Conservation (phyloP, 2,113 vertebrate species). For the Phodopus roborovskii region DNA sequence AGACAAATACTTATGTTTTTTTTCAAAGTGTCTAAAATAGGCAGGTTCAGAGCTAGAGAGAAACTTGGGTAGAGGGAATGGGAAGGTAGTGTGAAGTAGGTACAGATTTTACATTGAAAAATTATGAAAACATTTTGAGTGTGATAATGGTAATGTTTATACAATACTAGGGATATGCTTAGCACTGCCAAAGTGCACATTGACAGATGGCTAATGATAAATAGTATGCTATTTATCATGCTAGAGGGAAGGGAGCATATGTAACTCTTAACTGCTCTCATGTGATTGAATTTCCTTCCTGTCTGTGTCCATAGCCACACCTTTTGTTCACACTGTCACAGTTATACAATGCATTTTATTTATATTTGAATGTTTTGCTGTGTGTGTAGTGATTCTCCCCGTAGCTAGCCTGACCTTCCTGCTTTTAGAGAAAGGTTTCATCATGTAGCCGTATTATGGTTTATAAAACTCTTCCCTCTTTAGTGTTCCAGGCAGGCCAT, state of each 20-base stretch:
- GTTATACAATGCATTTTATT: neutral
- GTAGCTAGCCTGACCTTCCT: neutral
- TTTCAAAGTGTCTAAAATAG: neutral
- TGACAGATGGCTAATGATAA: neutral
- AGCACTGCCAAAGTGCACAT: neutral
- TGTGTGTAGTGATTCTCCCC: too few relatives aligned
- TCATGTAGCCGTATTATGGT: neutral
- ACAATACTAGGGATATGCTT: neutral
- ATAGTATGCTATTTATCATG: neutral
- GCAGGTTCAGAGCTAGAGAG: neutral
- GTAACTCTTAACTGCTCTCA: neutral
- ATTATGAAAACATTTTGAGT: neutral
- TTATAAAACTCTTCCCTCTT: neutral
- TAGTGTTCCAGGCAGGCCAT: neutral
- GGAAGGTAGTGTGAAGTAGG: neutral
- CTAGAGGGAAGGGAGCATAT: neutral
- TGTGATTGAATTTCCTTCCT: neutral
- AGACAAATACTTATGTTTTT: neutral
- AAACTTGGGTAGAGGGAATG: fast-evolving
- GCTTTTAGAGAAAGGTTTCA: neutral
- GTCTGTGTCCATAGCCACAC: neutral
- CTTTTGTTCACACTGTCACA: neutral
- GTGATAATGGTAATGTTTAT: neutral
- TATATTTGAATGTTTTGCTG: neutral
- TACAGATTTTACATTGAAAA: neutral